Conservation (phyloP, 2,888 invertebrate species). For the Thereva nobilitata region DNA sequence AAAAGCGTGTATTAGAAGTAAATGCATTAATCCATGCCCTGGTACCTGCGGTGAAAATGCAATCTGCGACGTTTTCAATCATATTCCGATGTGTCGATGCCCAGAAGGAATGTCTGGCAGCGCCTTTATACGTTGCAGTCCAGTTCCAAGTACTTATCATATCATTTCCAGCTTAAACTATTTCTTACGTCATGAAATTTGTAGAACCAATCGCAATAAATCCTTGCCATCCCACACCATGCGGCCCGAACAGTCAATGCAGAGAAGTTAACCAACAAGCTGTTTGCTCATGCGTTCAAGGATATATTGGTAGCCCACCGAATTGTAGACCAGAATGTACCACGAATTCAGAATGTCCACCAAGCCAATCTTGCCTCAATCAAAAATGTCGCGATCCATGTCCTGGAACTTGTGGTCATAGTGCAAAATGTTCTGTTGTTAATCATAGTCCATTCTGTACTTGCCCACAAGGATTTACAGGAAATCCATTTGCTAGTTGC, state of each 20-base stretch:
- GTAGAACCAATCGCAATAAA: slow-evolving; percentile 59
- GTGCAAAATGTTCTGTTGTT: slow-evolving; percentile 75
- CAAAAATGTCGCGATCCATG: slow-evolving; percentile 84
- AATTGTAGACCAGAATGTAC: slow-evolving; percentile 78
- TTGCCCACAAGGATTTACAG: slow-evolving; percentile 68
- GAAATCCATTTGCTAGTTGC: slow-evolving; percentile 78
- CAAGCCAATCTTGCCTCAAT: slow-evolving; percentile 75
- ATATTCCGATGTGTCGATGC: slow-evolving; percentile 75
- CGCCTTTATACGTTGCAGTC: slow-evolving; percentile 73
- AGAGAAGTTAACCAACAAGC: slow-evolving; percentile 73
- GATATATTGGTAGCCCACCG: slow-evolving; percentile 76
- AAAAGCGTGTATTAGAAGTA: slow-evolving; percentile 70
- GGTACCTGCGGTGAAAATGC: slow-evolving; percentile 77
- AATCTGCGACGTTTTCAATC: slow-evolving; percentile 73
- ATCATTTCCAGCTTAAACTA: neutral
- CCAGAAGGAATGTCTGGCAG: slow-evolving; percentile 67
- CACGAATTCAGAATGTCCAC: slow-evolving; percentile 74
- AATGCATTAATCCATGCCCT: slow-evolving; percentile 75
- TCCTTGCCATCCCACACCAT: slow-evolving; percentile 73
- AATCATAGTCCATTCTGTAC: slow-evolving; percentile 82
- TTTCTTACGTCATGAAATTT: slow-evolving; percentile 23
- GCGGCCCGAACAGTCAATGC: slow-evolving; percentile 80
- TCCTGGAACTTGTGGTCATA: slow-evolving; percentile 77
- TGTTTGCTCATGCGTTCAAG: slow-evolving; percentile 71
- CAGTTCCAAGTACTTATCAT: slow-evolving; percentile 48